Base-by-base conservation (phyloP, 2,797 vertebrate genomes). In the Spondyliosoma cantharus region DNA sequence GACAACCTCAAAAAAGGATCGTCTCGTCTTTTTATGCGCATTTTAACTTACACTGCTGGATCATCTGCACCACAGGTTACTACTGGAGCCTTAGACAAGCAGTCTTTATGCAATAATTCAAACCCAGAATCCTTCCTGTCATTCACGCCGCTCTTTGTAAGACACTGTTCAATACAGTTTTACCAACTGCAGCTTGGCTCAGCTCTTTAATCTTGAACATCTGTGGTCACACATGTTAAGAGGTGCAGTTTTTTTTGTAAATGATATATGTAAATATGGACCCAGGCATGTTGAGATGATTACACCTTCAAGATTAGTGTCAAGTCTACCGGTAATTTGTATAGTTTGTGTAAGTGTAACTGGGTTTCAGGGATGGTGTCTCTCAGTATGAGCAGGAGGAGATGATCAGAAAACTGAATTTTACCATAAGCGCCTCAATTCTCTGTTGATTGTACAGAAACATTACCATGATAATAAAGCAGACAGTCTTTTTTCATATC, bases 401-500 rank as follows among this genome's bases (percentile, higher is more conserved):
- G 24, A 17, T 68, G 27, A 84, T 70, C 45, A 67, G 8, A 25
- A 74, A 71, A 50, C 43, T 19, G 43, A 76, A 52, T 89, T 90
- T 81, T 86, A 91, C 91, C 93, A 0, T 71, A 93, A 93, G 90
- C 90, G 92, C 93, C 91, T 94, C 87, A 76, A 52, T 87, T 89
- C 61, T 87, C 71, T 86, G 82, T 87, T 86, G 70, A 91, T 88
- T 94, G 92, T 95, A 94, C 91, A 94, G 87, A 91, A 32, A 64
- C 76, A 81, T 82, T 73, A 86, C 61, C 69, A 80, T 86, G 63
- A 90, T 81, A 94, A 94, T 94, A 95, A 95, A 94, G 43, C 71
- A 79, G 67, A 75, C 82, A 77, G 67, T 90, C 60, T 86, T 93
- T 91, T 91, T 94, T 93, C 90, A 84, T 81, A 89, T 84, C 86